phyloP scores from a whole-genome alignment of 23 tunicate species.

The Ascidia mentula region DNA sequence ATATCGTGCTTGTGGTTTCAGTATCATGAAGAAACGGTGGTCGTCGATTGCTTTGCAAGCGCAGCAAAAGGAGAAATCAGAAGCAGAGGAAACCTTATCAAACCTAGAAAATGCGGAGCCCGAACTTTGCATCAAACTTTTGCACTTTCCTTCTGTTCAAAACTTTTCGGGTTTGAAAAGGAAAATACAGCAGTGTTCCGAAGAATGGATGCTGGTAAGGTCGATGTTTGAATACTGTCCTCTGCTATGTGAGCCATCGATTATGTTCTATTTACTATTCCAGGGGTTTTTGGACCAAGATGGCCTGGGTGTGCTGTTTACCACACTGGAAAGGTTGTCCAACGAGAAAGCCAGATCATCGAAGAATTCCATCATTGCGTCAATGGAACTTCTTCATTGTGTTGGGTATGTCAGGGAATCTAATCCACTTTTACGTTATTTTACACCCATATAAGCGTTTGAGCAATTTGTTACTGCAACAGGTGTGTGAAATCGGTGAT shows the following conservation, averaged over 20 bases:
- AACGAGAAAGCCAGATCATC: conserved; percentile 25
- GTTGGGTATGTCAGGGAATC: conserved; percentile 48
- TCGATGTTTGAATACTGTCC: no score
- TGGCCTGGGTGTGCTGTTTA: conserved; percentile 76
- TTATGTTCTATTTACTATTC: not conserved
- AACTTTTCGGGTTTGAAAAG: conserved; percentile 87
- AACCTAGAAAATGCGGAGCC: conserved; percentile 92
- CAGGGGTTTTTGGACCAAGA: conserved; percentile 92
- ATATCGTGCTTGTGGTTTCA: no score
- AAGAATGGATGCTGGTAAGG: conserved; percentile 87
- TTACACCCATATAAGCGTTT: not conserved
- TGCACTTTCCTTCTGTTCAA: conserved; percentile 90
- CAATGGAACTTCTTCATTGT: conserved; percentile 92
- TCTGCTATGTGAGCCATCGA: not conserved
- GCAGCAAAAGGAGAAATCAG: conserved; percentile 70
- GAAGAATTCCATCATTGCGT: conserved; percentile 47
- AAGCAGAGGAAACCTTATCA: conserved; percentile 63
- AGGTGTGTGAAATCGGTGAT: conserved; percentile 93
- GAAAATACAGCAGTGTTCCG: conserved; percentile 56
- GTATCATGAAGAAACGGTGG: conserved; percentile 61
- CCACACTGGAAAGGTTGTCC: conserved; percentile 79
- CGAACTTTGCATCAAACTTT: conserved; percentile 86
- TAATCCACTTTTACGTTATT: not conserved
- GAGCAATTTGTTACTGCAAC: not conserved
- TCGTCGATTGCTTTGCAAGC: conserved; percentile 42